Conservation (phyloP, 2,113 vertebrate species). For the Manacus vitellinus region DNA sequence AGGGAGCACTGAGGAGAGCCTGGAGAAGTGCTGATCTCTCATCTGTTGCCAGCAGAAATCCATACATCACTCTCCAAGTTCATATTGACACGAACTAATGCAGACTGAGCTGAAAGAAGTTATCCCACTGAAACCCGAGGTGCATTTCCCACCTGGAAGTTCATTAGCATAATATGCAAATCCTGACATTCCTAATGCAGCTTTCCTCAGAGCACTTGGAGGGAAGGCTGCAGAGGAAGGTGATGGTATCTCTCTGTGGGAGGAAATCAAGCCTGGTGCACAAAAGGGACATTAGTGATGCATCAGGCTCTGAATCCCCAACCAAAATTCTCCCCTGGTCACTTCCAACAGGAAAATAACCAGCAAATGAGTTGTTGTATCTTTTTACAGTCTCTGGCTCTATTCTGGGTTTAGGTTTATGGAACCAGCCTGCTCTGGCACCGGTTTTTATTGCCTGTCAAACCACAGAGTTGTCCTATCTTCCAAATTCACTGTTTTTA, state of each 20-base stretch:
- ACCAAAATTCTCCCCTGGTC: background rate
- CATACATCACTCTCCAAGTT: background rate
- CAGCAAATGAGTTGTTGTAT: background rate
- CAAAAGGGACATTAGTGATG: background rate
- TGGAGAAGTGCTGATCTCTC: background rate
- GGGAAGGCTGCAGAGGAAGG: background rate
- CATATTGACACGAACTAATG: background rate
- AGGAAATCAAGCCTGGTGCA: background rate
- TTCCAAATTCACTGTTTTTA: background rate
- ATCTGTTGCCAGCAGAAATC: conserved; percentile 22
- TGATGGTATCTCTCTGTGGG: background rate
- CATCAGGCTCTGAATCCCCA: background rate
- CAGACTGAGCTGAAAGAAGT: background rate
- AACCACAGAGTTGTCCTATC: rapidly evolving
- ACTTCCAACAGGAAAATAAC: background rate
- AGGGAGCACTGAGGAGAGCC: background rate
- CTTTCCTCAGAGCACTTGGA: background rate
- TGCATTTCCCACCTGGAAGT: background rate
- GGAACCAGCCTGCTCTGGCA: background rate
- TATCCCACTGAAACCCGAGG: background rate
- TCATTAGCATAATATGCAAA: background rate
- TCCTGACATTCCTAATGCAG: background rate
- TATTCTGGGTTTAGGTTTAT: background rate
- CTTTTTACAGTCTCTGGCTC: background rate
- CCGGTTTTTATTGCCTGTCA: background rate